Conservation (phyloP, 2,797 vertebrate species). For the Aphelocoma californica region DNA sequence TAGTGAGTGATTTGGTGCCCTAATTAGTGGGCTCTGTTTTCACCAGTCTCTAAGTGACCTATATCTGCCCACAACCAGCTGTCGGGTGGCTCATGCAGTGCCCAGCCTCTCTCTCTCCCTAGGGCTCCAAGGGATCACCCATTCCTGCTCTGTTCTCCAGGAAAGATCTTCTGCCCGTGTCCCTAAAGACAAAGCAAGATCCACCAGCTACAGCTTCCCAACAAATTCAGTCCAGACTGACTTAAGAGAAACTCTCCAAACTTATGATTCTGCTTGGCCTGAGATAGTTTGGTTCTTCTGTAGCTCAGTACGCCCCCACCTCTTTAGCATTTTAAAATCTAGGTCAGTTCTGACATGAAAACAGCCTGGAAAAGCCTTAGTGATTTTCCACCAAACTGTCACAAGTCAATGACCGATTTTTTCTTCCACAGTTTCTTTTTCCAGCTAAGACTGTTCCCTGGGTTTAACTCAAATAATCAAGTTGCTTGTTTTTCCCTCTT, state of each 20-base stretch:
- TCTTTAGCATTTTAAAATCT: conserved; percentile 8
- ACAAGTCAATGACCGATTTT: background rate
- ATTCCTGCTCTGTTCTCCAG: background rate
- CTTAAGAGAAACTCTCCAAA: background rate
- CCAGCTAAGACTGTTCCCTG: background rate
- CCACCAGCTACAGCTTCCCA: background rate
- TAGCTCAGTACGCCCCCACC: background rate
- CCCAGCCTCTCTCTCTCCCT: background rate
- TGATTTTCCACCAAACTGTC: conserved; percentile 33
- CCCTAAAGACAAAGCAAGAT: background rate
- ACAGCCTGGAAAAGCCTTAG: background rate
- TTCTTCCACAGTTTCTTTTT: background rate
- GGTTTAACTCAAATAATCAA: background rate
- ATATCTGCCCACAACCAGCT: conserved; percentile 7
- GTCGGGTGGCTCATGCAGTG: fast-evolving
- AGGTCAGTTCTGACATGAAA: conserved; percentile 40
- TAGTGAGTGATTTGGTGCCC: background rate
- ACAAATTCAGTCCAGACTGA: background rate
- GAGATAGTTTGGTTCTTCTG: background rate
- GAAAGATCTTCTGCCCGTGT: background rate
- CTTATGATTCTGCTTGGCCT: background rate
- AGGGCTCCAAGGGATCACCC: background rate
- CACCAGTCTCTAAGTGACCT: background rate
- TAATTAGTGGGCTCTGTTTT: background rate
- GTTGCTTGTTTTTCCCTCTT: background rate